phyloP scores from a whole-genome alignment of 2,113 vertebrate species.

The Circaetus gallicus region DNA sequence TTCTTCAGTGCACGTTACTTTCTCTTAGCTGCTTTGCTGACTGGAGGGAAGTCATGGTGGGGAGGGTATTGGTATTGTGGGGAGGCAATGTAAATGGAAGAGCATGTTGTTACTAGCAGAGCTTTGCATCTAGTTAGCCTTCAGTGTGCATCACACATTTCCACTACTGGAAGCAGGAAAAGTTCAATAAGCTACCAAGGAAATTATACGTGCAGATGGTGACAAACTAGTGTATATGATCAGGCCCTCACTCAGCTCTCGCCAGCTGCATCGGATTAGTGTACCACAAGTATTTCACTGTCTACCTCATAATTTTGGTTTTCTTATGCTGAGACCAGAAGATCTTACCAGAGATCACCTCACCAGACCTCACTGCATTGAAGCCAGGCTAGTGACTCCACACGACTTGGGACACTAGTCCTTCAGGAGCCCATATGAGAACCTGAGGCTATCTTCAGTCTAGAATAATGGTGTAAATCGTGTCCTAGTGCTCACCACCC shows the following conservation, averaged over 20 bases:
- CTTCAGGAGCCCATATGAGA: neutral
- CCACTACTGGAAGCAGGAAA: neutral
- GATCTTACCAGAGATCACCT: neutral
- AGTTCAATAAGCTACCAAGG: neutral
- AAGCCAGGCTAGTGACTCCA: neutral
- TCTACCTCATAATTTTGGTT: neutral
- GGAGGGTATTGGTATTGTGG: neutral
- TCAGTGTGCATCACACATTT: neutral
- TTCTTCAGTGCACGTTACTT: neutral
- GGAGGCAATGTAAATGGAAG: neutral
- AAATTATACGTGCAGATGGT: neutral
- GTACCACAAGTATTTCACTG: neutral
- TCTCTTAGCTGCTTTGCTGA: neutral
- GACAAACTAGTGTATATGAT: rapidly evolving
- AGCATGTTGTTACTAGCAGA: neutral
- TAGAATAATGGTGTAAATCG: neutral
- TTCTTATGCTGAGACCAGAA: neutral
- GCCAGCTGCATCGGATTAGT: rapidly evolving
- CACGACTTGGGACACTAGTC: neutral
- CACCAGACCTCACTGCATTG: neutral
- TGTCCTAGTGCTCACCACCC: neutral
- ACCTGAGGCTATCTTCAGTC: neutral
- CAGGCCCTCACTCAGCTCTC: neutral
- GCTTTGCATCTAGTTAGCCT: neutral
- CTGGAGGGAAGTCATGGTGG: neutral